Evolutionary conservation across 2,888 invertebrate genomes (phyloP), one percentile per base, ranked within the genome.

Genomic region (Trisateles emortualis): DNA sequence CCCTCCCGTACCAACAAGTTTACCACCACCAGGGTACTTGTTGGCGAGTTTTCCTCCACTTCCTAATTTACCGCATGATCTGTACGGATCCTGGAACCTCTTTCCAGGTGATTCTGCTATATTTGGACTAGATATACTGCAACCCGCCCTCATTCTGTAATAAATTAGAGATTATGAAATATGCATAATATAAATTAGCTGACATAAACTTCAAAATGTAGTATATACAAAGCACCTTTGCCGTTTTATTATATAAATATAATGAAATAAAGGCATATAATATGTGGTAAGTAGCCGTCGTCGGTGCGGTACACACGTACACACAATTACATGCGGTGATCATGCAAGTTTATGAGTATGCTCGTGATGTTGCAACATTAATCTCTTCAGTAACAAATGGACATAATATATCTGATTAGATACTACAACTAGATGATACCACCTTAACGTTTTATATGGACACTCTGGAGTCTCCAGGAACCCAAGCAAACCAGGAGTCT

Each of bases 51-150:
- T 90, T 14, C 90, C 90, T 16, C 83, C 78, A 52, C 68, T 84
- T 0, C 90, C 91, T 16, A 92, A 69, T 58, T 92, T 92, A 1
- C 92, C 92, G 61, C 89, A 89, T 41, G 92, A 91, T 77, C 90
- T 82, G 79, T 89, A 92, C 5, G 87, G 84, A 52, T 92, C 91
- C 63, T 88, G 90, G 56, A 90, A 88, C 56, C 90, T 79, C 59
- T 89, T 90, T 19, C 86, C 90, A 5, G 86, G 74, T 13, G 81
- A 76, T 68, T 91, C 91, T 30, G 78, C 70, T 64, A 87, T 74
- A 63, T 69, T 86, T 84, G 91, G 87, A 88, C 88, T 92, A 88
- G 92, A 83, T 84, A 89, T 69, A 75, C 90, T 92, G 87, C 92
- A 88, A 29, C 91, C 86, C 11, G 92, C 87, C 72, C 90, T 78